Percentiles rank a stretch among this genome's conserved stretches.
Evolutionary conservation across 2,888 invertebrate species (phyloP).

Genomic region (Margaritifera margaritifera): DNA sequence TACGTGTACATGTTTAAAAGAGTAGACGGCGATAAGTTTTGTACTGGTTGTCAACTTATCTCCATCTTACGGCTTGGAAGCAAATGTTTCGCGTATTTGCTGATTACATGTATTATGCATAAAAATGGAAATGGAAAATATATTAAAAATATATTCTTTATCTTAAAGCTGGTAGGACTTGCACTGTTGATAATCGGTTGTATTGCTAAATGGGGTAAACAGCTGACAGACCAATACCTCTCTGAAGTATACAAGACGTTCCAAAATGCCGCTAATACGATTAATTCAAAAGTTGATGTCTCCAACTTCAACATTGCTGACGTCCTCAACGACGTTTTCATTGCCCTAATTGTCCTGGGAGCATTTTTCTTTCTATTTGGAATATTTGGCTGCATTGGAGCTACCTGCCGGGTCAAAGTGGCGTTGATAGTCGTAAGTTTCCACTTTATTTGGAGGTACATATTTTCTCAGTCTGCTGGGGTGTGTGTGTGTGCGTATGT

Average conservation of each 20-base stretch:
- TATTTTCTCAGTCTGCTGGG: too few relatives aligned
- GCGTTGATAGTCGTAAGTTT: constrained; percentile 54
- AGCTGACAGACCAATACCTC: constrained; percentile 25
- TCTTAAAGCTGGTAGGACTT: constrained; percentile 18
- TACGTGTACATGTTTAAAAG: too few relatives aligned
- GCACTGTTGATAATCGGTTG: constrained; percentile 14
- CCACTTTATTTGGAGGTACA: too few relatives aligned
- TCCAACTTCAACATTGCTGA: constrained; percentile 51
- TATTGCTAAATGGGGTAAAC: constrained; percentile 27
- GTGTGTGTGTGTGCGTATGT: too few relatives aligned
- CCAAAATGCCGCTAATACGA: constrained; percentile 15
- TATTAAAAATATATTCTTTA: too few relatives aligned
- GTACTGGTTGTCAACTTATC: too few relatives aligned
- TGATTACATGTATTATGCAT: too few relatives aligned
- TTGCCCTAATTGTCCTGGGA: constrained; percentile 61
- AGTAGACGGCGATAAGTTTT: too few relatives aligned
- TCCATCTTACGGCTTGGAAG: too few relatives aligned
- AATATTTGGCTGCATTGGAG: constrained; percentile 59
- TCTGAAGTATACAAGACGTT: constrained; percentile 23
- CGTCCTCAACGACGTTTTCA: constrained; percentile 46
- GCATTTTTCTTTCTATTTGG: constrained; percentile 57
- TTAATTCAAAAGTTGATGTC: constrained; percentile 21
- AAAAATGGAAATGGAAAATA: too few relatives aligned
- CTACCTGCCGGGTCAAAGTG: constrained; percentile 55
- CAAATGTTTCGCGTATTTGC: too few relatives aligned